phyloP scores from a whole-genome alignment of 2,888 invertebrate genomes.

The Augochlorella aurata region DNA sequence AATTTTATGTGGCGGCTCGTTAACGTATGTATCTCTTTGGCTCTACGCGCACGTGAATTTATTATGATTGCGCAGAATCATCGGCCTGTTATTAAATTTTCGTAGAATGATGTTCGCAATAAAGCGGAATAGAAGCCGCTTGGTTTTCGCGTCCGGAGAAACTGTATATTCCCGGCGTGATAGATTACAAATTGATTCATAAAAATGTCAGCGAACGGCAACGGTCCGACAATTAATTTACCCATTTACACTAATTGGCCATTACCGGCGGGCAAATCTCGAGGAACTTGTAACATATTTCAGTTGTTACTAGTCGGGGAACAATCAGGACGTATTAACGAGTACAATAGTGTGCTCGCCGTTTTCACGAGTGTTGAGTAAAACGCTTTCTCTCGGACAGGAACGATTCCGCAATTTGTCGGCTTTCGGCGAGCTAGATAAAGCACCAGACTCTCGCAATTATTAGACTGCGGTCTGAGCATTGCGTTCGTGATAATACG shows the following conservation, averaged over 20 bases:
- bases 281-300: neutral
- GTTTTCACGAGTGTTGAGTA: neutral
- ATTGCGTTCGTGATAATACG: too few relatives aligned
- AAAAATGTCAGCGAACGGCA: conserved; percentile 11
- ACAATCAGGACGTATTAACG: conserved; percentile 10
- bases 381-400: conserved; percentile 1
- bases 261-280: neutral
- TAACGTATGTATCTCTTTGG: neutral
- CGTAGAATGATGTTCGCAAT: neutral
- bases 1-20: neutral
- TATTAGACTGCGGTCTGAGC: neutral
- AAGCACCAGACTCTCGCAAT: neutral
- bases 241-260: conserved; percentile 1
- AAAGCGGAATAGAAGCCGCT: neutral
- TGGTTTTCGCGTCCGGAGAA: neutral
- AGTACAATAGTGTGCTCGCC: conserved; percentile 1
- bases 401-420: neutral
- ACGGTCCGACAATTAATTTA: neutral
- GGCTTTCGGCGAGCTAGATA: neutral
- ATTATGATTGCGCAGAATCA: conserved; percentile 2
- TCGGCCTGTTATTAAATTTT: conserved; percentile 3
- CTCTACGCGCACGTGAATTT: neutral
- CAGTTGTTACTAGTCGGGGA: neutral
- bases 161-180: neutral
- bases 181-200: conserved; percentile 4